Evolutionary conservation across 2,888 invertebrate genomes (phyloP), one percentile per base, ranked within the genome.

Genomic region (Drosophila eohydei): DNA sequence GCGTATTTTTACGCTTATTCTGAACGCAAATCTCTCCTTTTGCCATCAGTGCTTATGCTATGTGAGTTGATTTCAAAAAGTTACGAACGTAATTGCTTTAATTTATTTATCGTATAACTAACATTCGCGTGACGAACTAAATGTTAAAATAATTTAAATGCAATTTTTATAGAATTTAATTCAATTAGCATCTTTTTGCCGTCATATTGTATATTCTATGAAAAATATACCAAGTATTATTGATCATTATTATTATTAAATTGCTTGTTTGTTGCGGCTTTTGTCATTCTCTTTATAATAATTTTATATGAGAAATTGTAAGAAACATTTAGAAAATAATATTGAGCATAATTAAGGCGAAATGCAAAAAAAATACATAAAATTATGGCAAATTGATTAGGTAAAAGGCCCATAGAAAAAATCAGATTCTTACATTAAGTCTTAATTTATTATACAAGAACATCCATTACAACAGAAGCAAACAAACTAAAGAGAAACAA

Each of bases 201-300:
- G 44, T 61, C 67, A 80, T 68, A 71, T 73, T 73, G 65, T 67
- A 71, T 83, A 71, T 81, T 80, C 36, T 71, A 73, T 75, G 43
- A 57, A 67, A 78, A 55, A 50, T 80, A 61, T 67, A 51, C 69
- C 57, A 66, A 81, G 69, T 64, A 84, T 70, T 79, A 80, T 63
- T 59, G 51, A 79, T 77, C 56, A 82, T 79, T 62, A 78, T 75
- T 63, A 81, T 82, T 77, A 73, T 72, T 52, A 82, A 75, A 88
- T 80, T 79, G 91, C 91, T 92, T 92, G 91, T 91, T 91, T 92
- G 92, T 92, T 92, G 92, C 91, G 87, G 92, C 92, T 92, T 92
- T 90, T 91, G 90, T 92, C 90, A 90, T 86, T 91, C 84, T 88
- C 71, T 74, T 81, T 75, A 73, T 66, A 48, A 71, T 71, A 60